Conservation (phyloP, 1,140 invertebrate genomes). For the Trichoplusia ni region DNA sequence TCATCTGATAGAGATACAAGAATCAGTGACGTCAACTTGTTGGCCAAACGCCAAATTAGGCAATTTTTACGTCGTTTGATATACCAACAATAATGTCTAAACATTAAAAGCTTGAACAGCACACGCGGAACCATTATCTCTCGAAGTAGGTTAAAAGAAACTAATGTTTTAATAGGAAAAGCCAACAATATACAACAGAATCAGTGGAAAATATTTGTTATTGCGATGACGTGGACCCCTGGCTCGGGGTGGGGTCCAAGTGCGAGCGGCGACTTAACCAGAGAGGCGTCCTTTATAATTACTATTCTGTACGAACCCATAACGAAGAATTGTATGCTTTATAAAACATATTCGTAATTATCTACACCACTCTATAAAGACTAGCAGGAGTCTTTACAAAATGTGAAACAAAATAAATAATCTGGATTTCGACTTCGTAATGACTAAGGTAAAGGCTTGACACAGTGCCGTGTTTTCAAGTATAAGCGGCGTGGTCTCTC, state of each 20-base stretch:
- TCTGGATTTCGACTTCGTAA: not conserved
- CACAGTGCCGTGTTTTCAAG: not conserved
- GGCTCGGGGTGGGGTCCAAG: constrained; percentile 11
- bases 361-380: no score
- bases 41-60: constrained; percentile 29
- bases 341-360: not conserved
- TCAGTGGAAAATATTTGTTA: constrained; percentile 70
- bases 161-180: constrained; percentile 68
- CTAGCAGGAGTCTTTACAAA: no score
- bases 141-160: constrained; percentile 61
- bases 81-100: constrained; percentile 1
- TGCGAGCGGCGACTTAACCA: constrained; percentile 36
- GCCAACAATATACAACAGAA: constrained; percentile 66
- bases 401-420: no score
- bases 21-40: not conserved
- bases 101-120: constrained; percentile 1
- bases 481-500: constrained; percentile 35
- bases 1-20: constrained; percentile 20
- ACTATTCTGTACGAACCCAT: no score
- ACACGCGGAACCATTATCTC: constrained; percentile 31
- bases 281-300: no score
- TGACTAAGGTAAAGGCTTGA: not conserved
- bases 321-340: no score
- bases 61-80: constrained; percentile 21
- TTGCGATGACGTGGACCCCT: constrained; percentile 57